Conservation (phyloP, 2,888 invertebrate species). For the Macrosiphum euphorbiae region DNA sequence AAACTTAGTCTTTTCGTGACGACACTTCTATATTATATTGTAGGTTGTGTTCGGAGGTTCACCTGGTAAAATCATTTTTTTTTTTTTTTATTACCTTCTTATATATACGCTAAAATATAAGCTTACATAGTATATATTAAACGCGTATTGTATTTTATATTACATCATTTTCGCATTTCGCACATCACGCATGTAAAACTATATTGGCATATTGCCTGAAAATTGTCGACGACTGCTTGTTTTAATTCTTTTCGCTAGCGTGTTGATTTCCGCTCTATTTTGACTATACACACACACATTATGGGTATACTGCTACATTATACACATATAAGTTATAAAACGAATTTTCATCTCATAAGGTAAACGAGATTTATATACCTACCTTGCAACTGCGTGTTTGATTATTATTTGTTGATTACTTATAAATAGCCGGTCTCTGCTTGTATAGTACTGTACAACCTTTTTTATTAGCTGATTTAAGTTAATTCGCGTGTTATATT, state of each 20-base stretch:
- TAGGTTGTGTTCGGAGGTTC: not conserved
- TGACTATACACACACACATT: not conserved
- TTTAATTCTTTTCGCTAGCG: not conserved
- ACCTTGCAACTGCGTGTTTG: not conserved
- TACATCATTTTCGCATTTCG: constrained; percentile 6
- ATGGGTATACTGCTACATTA: not conserved
- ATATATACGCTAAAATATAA: not conserved
- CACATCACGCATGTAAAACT: not conserved
- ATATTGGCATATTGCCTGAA: not conserved
- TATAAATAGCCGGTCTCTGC: not conserved
- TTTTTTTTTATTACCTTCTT: not conserved
- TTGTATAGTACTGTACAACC: not conserved
- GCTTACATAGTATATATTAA: not conserved
- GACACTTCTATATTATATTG: not conserved
- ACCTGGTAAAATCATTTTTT: not conserved
- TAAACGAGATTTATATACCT: not conserved
- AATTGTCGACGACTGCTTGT: not conserved
- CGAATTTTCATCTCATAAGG: not conserved
- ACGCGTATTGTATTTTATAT: not conserved
- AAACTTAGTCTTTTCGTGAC: not conserved
- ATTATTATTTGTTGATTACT: not conserved
- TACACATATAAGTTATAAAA: not conserved
- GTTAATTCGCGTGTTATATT: not conserved
- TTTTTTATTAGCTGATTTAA: not conserved
- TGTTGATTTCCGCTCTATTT: not conserved